Evolutionary conservation across 1,140 invertebrate genomes (phyloP).

Genomic region (Scaptomyza pallida): DNA sequence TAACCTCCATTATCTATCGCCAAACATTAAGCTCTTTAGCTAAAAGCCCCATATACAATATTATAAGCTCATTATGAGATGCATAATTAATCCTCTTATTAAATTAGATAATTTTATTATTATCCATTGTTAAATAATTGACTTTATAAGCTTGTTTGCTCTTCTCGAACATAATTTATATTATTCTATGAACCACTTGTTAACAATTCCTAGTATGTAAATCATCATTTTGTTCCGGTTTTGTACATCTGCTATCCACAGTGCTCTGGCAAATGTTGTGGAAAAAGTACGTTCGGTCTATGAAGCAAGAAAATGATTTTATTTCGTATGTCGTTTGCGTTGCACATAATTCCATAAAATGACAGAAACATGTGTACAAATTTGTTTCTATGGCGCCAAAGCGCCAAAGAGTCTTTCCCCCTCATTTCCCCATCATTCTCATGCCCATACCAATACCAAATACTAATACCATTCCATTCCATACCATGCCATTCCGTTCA

Average conservation of each 20-base stretch:
- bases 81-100: background rate
- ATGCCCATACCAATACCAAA: too few species aligned
- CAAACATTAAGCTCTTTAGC: background rate
- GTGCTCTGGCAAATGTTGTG: slow-evolving; percentile 47
- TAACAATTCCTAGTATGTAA: too few species aligned
- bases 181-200: too few species aligned
- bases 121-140: too few species aligned
- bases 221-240: background rate
- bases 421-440: background rate
- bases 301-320: slow-evolving; percentile 69
- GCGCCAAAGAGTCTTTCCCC: slow-evolving; percentile 9
- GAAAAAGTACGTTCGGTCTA: slow-evolving; percentile 36
- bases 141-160: too few species aligned
- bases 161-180: too few species aligned
- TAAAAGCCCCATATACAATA: background rate
- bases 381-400: slow-evolving; percentile 63
- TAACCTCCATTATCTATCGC: background rate
- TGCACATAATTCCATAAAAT: slow-evolving; percentile 79
- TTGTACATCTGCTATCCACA: slow-evolving; percentile 21
- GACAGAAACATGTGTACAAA: slow-evolving; percentile 81
- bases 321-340: slow-evolving; percentile 67
- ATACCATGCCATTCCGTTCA: background rate
- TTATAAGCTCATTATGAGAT: background rate
- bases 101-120: too few species aligned
- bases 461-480: background rate